Conservation (phyloP, 2,888 invertebrate genomes). For the Patella depressa region DNA sequence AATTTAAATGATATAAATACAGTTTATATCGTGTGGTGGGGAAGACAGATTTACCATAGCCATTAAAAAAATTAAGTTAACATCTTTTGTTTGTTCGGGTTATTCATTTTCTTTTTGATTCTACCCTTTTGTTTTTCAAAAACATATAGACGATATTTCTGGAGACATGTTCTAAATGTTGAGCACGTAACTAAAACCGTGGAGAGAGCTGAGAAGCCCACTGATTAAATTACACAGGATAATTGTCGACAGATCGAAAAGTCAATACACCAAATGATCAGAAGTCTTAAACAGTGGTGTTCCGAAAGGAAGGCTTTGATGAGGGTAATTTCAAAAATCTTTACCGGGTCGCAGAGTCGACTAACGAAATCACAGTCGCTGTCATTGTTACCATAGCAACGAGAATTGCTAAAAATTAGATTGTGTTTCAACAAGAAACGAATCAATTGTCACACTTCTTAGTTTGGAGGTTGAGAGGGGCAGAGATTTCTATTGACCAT, state of each 20-base stretch:
- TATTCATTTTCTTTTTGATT: too few species aligned
- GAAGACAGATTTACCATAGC: too few species aligned
- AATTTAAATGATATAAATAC: too few species aligned
- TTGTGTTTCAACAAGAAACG: slow-evolving; percentile 33
- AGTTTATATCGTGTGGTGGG: too few species aligned
- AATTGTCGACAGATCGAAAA: slow-evolving; percentile 32
- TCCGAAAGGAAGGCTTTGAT: background rate
- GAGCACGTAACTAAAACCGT: background rate
- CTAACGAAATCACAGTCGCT: slow-evolving; percentile 35
- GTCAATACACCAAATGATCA: slow-evolving; percentile 26
- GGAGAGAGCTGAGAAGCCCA: slow-evolving; percentile 7
- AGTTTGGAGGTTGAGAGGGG: slow-evolving; percentile 1
- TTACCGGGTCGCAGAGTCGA: background rate
- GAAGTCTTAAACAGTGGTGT: background rate
- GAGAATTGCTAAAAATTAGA: slow-evolving; percentile 32
- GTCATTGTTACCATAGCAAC: slow-evolving; percentile 34
- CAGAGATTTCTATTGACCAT: slow-evolving; percentile 4
- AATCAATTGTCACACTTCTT: slow-evolving; percentile 28
- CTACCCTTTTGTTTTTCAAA: background rate
- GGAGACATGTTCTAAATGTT: background rate
- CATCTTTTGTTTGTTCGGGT: too few species aligned
- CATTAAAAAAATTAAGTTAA: too few species aligned
- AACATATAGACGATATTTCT: background rate
- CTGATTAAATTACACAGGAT: slow-evolving; percentile 34
- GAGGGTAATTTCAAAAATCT: background rate